Base-by-base conservation (phyloP, 1,140 invertebrate genomes). In the Trichoplusia ni region DNA sequence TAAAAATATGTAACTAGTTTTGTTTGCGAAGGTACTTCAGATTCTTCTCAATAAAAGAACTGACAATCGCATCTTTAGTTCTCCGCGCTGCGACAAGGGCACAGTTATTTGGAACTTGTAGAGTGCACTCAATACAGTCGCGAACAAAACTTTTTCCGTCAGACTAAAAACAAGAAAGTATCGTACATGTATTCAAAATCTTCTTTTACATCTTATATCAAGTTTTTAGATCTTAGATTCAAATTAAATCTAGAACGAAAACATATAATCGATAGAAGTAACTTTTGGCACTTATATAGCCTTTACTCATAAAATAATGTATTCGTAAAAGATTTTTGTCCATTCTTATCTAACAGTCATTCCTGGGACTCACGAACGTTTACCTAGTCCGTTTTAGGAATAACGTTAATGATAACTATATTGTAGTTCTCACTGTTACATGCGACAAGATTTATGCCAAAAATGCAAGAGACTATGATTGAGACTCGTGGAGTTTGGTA, bases 341-440 rank as follows among this genome's bases (percentile, higher is more conserved):
- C 51, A 40, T 56, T 27, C 4, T 14, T 31, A 31, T 44, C 19
- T 9, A 47, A 47, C 27, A 60, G 35, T 60, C 29, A 60, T 60
- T 60, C 31, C 42, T 60, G 56, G 25, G 18, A 42, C 40, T 3
- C 27, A 16, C 29, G 2, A 46, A 51, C 64, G 56, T 66, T 66
- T 40, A 51, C 61, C 66, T 64, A 64, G 66, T 69, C 66, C 46
- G 46, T 40, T 56, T 64, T 61, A 67, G 64, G 58, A 29, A 47
- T 67, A 61, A 54, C 47, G 47, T 61, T 51, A 58, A 29, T 53
- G 18, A 63, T 53, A 63, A 31, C 21, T 40, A 51, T 56, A 44
- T 40, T 25, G 42, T 64, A 54, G 47, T 56, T 37, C 18, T 44
- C 62, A 54, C 29, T 54, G 38, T 64, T 64, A 56, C 19, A 21